Base-by-base conservation (phyloP, 2,888 invertebrate genomes). In the Acronicta alni region DNA sequence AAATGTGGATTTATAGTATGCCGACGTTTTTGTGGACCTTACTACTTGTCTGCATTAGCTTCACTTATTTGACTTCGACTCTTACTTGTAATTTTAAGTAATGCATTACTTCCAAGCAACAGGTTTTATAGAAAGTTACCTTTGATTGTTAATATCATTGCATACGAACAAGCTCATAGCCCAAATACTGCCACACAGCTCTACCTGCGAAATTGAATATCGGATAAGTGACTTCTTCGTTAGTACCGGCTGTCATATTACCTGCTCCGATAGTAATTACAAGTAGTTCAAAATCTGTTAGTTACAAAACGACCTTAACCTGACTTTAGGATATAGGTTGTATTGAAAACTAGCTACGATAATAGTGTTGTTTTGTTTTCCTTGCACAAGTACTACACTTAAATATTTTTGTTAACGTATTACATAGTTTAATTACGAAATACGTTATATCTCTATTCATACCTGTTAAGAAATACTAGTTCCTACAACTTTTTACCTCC, bases 401-500 rank as follows among this genome's bases (percentile, higher is more conserved):
- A 26, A n/a, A n/a, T n/a, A 1, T 26, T 9, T 26, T 9, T 26
- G 26, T 9, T 9, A 3, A 32, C 48, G 7, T 49, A 18, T n/a
- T n/a, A 30, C 12, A 17, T 32, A 42, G 3, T 17, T 39, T 35
- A n/a, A 5, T 35, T 7, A 7, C n/a, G 7, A n/a, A 35, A 35
- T 35, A 35, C 16, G 30, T 47, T 45, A 26, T 37, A 41, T 47
- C 17, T 37, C 44, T 53, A 53, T 48, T 45, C 35, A 49, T 47
- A 51, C 39, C 30, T 41, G 39, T 46, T 59, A 60, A 54, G 49
- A 65, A 63, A 57, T 66, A 79, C 72, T 67, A 69, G 78, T 73
- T 72, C 56, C 52, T 57, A 61, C 61, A 73, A 64, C 53, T 71
- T 76, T 76, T 73, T 79, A 61, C 61, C 49, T 65, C 60, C 37